These are phyloP conservation scores for Geococcyx californianus DNA, from an alignment of 2,113 vertebrate genomes.

Conservation along the genomic window DNA sequence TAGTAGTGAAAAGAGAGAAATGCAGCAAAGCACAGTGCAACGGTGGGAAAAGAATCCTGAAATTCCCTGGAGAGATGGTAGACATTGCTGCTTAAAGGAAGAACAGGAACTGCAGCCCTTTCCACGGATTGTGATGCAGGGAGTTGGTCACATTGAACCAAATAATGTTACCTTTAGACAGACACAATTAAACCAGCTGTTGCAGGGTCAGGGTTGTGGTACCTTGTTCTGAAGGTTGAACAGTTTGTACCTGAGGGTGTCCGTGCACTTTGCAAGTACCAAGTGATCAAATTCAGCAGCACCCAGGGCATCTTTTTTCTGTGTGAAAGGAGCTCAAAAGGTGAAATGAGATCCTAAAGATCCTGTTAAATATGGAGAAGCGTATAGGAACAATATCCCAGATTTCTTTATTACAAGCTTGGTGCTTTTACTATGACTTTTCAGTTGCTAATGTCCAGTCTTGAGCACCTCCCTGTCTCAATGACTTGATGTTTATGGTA, in stretches of 20 bases:
- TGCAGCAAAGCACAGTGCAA: not conserved
- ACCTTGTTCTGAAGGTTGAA: not conserved
- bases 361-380: not conserved
- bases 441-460: not conserved
- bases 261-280: not conserved
- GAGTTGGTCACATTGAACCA: not conserved
- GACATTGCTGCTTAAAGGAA: not conserved
- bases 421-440: not conserved
- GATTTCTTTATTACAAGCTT: not conserved
- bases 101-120: not conserved
- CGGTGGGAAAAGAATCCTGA: not conserved
- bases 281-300: not conserved
- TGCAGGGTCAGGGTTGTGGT: not conserved
- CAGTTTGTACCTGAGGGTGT: not conserved
- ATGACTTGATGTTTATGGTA: not conserved
- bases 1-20: not conserved
- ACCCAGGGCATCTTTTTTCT: not conserved
- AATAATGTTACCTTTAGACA: not conserved
- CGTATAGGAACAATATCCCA: not conserved
- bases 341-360: not conserved
- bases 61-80: not conserved
- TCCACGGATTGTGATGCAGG: not conserved
- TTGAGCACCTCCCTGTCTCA: not conserved
- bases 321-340: not conserved
- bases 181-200: not conserved